Evolutionary conservation across 2,888 invertebrate species (phyloP).

Genomic region (Hirtodrosophila duncani): DNA sequence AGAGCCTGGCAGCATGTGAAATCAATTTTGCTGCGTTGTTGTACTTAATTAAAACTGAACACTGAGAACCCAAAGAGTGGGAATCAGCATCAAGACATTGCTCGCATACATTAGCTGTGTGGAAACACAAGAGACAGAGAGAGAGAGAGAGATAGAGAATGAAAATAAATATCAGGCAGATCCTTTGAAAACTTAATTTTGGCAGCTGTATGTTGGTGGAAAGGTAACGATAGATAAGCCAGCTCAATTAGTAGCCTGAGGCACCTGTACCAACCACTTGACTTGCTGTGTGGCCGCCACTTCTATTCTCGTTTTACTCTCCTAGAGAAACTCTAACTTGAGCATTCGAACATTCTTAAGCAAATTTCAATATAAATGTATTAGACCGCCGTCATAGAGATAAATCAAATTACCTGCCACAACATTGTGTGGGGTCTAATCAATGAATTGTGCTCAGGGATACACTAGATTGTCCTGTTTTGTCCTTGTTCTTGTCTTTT

Average conservation of each 20-base stretch:
- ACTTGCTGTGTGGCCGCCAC: neutral
- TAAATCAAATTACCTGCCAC: conserved; percentile 53
- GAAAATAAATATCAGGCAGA: conserved; percentile 26
- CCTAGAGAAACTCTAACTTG: conserved; percentile 48
- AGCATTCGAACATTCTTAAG: conserved; percentile 36
- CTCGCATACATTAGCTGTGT: conserved; percentile 39
- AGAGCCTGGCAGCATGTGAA: conserved; percentile 36
- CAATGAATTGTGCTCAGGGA: conserved; percentile 40
- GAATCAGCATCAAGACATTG: conserved; percentile 5
- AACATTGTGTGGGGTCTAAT: conserved; percentile 56
- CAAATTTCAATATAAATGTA: conserved; percentile 44
- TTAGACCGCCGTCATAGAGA: conserved; percentile 16
- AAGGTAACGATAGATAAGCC: conserved; percentile 18
- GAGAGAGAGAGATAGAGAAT: neutral
- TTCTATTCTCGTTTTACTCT: conserved; percentile 28
- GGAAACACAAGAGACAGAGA: conserved; percentile 2
- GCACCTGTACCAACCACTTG: conserved; percentile 30
- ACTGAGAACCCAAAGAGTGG: neutral
- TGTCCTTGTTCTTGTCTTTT: conserved; percentile 23
- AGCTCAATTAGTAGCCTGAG: conserved; percentile 45
- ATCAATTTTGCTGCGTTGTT: conserved; percentile 72
- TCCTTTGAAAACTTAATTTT: conserved; percentile 60
- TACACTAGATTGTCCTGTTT: conserved; percentile 1
- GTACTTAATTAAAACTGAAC: conserved; percentile 64
- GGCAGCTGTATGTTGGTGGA: conserved; percentile 31